Percentiles rank a stretch among this genome's conserved stretches.
Conservation (phyloP, 2,113 vertebrate genomes). For the Pelobates fuscus region DNA sequence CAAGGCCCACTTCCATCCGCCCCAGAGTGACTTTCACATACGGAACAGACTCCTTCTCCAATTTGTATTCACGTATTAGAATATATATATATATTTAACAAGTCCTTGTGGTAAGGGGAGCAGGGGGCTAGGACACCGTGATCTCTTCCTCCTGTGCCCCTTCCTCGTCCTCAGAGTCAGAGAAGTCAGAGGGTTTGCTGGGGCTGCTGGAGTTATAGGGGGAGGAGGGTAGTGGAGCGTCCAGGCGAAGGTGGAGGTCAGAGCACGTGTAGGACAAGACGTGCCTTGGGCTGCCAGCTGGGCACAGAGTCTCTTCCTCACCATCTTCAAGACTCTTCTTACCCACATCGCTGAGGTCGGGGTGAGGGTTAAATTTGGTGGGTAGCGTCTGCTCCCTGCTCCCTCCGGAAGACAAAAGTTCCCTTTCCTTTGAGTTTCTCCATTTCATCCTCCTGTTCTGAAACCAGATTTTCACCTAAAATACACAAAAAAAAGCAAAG, state of each 20-base stretch:
- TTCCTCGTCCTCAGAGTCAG: slow-evolving; percentile 81
- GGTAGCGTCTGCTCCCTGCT: slow-evolving; percentile 95
- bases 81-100: slow-evolving; percentile 58
- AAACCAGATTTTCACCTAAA: slow-evolving; percentile 98
- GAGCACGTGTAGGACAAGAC: slow-evolving; percentile 60
- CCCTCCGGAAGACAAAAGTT: slow-evolving; percentile 91
- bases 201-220: slow-evolving; percentile 77
- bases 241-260: slow-evolving; percentile 63
- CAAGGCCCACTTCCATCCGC: neutral
- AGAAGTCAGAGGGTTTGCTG: slow-evolving; percentile 87
- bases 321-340: slow-evolving; percentile 73
- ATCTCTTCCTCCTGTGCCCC: slow-evolving; percentile 85
- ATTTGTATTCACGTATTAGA: slow-evolving; percentile 52
- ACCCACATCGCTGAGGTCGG: slow-evolving; percentile 93
- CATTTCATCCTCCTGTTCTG: slow-evolving; percentile 98
- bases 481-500: neutral
- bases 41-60: slow-evolving; percentile 56
- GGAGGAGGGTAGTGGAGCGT: slow-evolving; percentile 71
- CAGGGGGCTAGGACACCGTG: slow-evolving; percentile 79
- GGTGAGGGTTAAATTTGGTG: slow-evolving; percentile 95
- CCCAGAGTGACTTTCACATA: neutral
- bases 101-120: slow-evolving; percentile 45
- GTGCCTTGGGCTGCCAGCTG: slow-evolving; percentile 57
- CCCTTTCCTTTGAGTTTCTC: slow-evolving; percentile 97
- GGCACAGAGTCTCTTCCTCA: slow-evolving; percentile 55